Conservation (phyloP, 1,140 invertebrate species). For the Popillia japonica region DNA sequence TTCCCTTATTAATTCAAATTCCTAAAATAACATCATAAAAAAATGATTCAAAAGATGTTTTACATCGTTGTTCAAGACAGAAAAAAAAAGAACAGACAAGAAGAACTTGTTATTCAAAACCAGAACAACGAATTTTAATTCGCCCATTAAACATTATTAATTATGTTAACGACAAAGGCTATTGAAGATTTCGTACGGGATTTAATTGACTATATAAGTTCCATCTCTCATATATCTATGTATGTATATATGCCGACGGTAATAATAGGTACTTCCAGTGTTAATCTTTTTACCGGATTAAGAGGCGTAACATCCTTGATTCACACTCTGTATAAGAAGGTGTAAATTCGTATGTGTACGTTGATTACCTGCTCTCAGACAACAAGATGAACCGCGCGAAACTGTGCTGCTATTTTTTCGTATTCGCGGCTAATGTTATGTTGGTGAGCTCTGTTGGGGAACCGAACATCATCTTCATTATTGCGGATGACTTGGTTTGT, state of each 20-base stretch:
- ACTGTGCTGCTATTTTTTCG: constrained; percentile 3
- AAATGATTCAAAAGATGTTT: no score
- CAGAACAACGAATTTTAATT: background rate
- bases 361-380: background rate
- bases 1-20: no score
- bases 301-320: constrained; percentile 31
- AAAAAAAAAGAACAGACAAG: background rate
- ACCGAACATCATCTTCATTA: constrained; percentile 41
- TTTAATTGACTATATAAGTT: constrained; percentile 13
- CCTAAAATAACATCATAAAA: no score
- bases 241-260: background rate
- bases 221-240: background rate
- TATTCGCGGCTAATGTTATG: background rate
- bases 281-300: constrained; percentile 4
- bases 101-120: constrained; percentile 3
- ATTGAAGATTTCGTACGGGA: constrained; percentile 5
- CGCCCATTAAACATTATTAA: background rate
- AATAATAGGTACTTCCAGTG: constrained; percentile 25
- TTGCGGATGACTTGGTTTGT: constrained; percentile 42
- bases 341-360: background rate
- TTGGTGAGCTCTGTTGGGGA: background rate
- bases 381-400: background rate
- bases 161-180: constrained; percentile 7
- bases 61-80: background rate
- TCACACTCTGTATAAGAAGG: constrained; percentile 11